Evolutionary conservation across 2,113 vertebrate genomes (phyloP).

Genomic region (Oxyruncus cristatus): DNA sequence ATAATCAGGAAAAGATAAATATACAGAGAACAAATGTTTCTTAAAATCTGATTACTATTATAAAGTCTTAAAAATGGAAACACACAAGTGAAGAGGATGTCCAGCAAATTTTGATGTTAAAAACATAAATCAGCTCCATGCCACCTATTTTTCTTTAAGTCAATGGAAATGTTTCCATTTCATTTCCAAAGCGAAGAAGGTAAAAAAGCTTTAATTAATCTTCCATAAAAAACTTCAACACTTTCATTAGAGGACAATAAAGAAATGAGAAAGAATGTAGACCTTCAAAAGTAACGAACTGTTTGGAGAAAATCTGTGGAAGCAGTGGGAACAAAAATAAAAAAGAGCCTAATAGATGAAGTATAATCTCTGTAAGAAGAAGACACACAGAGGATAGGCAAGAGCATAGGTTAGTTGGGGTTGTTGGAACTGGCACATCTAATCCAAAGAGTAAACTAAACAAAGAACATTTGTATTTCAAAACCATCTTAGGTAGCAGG

Average conservation of each 20-base stretch:
- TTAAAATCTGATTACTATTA: not conserved
- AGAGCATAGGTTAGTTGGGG: constrained; percentile 48
- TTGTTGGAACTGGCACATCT: constrained; percentile 40
- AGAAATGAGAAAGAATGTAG: not conserved
- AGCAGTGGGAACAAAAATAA: constrained; percentile 36
- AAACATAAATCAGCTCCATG: not conserved
- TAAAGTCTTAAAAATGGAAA: not conserved
- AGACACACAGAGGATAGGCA: not conserved
- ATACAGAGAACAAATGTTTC: not conserved
- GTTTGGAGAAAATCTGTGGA: constrained; percentile 19
- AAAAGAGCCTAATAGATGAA: not conserved
- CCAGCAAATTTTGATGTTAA: not conserved
- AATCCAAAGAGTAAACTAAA: constrained; percentile 66
- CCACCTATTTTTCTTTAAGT: not conserved
- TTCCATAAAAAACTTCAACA: not conserved
- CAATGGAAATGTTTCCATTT: not conserved
- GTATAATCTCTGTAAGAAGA: constrained; percentile 29
- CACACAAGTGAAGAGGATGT: not conserved
- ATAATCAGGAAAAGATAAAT: not conserved
- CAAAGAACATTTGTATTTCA: constrained; percentile 26
- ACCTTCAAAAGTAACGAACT: not conserved
- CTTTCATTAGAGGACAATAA: constrained; percentile 14
- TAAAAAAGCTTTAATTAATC: constrained; percentile 15
- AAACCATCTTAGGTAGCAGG: constrained; percentile 53
- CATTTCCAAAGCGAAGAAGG: not conserved